These are phyloP conservation scores for Columba livia DNA, from an alignment of 2,113 vertebrate genomes.

Conservation along the genomic window DNA sequence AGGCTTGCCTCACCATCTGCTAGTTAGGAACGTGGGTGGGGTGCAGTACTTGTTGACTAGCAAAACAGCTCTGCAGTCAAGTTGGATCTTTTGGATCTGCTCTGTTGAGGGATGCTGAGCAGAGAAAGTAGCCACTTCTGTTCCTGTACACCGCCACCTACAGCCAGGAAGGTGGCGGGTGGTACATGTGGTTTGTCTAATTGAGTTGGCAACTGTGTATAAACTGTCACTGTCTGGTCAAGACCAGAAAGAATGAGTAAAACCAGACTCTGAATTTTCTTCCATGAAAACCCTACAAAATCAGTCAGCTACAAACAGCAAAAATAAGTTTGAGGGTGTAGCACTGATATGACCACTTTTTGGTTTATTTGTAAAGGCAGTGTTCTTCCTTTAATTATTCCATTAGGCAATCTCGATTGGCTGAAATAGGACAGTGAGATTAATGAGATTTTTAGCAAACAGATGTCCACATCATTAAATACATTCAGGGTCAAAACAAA, in stretches of 20 bases:
- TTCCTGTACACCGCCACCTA: not conserved
- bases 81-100: not conserved
- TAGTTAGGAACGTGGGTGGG: not conserved
- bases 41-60: slow-evolving; percentile 2
- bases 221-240: slow-evolving; percentile 42
- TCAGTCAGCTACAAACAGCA: not conserved
- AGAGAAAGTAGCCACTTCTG: not conserved
- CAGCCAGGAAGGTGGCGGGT: not conserved
- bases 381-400: not conserved
- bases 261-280: not conserved
- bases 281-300: not conserved
- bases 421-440: not conserved
- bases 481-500: not conserved
- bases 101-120: not conserved
- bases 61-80: not conserved
- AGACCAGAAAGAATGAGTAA: not conserved
- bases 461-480: not conserved
- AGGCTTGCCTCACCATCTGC: slow-evolving; percentile 35
- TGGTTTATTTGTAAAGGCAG: not conserved
- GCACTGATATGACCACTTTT: not conserved
- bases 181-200: slow-evolving; percentile 20
- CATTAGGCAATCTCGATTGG: not conserved
- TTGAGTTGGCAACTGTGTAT: slow-evolving; percentile 16
- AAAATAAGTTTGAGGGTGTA: not conserved
- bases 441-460: not conserved